Base-by-base conservation (phyloP, 2,888 invertebrate species). In the Eulithis prunata region DNA sequence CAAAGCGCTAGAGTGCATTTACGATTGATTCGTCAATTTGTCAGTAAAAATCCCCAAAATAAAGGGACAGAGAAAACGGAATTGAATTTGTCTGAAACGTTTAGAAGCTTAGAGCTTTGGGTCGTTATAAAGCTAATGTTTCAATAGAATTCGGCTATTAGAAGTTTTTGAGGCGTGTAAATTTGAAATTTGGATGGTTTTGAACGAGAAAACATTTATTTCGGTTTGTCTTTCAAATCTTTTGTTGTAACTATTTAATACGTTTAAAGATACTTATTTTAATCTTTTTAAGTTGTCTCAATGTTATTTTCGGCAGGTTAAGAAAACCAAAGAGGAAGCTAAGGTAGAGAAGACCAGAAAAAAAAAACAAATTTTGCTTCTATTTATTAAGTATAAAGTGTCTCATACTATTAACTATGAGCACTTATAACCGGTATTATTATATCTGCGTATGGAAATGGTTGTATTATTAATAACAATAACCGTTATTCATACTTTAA, bases 1-100 rank as follows among this genome's bases (percentile, higher is more conserved):
- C 57, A 32, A 56, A 47, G 67, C 58, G 56, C 57, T 53, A 78
- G 69, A 71, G 77, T 75, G 72, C 68, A 70, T 72, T 75, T 78
- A 75, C 55, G 46, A 63, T 73, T 73, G 52, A 64, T 61, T 54
- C 51, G 28, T 61, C 54, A 62, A 61, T 68, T 68, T 64, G 57
- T 64, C 64, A 64, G 54, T 36, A 58, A 63, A 60, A 51, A 52
- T 57, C 28, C 60, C 63, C 28, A 47, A 68, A 68, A 61, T 62
- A 64, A 64, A 61, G 52, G 52, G 46, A 58, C 12, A 60, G 65
- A 61, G 67, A 69, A 57, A 57, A 64, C 14, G 36, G 56, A 59
- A 64, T 68, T 55, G 52, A 68, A 68, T 68, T 49, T 64, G 61
- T 68, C 45, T 60, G 64, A 61, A 69, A 65, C 63, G 52, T 49